phyloP scores from a whole-genome alignment of 2,113 vertebrate species.

The Rhinoptilus africanus region DNA sequence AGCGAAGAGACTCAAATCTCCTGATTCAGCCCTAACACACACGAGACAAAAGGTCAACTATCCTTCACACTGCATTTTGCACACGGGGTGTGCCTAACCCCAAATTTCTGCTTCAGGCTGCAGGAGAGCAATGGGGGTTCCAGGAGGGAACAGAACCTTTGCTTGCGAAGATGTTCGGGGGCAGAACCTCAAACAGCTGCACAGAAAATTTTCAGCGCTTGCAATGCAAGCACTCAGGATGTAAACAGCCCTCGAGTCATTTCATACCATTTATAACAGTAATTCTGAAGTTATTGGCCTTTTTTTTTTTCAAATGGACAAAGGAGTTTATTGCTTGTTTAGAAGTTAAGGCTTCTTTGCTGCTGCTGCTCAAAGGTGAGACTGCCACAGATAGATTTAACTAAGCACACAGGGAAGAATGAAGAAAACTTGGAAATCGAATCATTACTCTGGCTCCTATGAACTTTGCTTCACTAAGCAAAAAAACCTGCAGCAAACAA shows the following conservation, averaged over 20 bases:
- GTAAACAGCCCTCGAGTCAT: not conserved
- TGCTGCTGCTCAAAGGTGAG: not conserved
- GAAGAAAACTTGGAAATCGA: conserved; percentile 3
- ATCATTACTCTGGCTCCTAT: not conserved
- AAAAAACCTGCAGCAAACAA: not conserved
- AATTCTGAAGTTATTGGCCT: not conserved
- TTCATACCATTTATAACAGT: not conserved
- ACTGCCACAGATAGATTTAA: not conserved
- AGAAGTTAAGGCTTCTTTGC: not conserved
- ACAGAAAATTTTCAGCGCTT: not conserved
- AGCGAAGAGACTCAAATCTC: not conserved
- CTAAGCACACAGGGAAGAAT: not conserved
- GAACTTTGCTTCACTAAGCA: conserved; percentile 41
- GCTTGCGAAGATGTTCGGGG: not conserved
- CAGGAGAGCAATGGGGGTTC: not conserved
- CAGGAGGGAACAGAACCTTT: not conserved
- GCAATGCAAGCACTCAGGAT: not conserved
- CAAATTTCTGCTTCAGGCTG: not conserved
- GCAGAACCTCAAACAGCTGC: not conserved
- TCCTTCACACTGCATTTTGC: not conserved
- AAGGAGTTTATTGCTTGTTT: not conserved
- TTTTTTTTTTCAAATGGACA: not conserved
- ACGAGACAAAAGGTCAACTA: not conserved
- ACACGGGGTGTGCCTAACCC: not conserved
- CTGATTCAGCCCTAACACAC: not conserved